phyloP scores from a whole-genome alignment of 2,797 vertebrate genomes.

The Heteromormyrus szaboi region DNA sequence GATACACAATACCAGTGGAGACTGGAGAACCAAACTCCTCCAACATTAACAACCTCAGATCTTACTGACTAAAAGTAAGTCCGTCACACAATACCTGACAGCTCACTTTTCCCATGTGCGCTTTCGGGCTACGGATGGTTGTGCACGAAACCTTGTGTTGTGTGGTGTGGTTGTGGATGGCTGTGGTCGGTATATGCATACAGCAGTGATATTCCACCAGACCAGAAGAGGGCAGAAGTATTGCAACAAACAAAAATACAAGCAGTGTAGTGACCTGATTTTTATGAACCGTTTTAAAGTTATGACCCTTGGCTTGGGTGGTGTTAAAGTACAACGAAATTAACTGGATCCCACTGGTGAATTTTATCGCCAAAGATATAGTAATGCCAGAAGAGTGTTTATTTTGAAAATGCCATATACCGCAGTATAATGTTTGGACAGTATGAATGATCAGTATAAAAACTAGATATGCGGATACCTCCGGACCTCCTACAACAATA shows the following conservation, averaged over 20 bases:
- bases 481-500: background rate
- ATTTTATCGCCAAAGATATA: background rate
- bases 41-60: background rate
- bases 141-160: background rate
- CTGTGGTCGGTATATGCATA: background rate
- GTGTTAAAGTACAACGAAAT: background rate
- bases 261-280: background rate
- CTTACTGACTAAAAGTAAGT: background rate
- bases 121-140: background rate
- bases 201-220: background rate
- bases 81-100: background rate
- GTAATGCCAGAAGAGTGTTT: background rate
- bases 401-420: background rate
- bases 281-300: background rate
- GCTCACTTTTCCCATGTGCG: background rate
- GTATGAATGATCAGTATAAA: background rate
- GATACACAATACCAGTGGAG: background rate
- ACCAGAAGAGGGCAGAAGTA: background rate
- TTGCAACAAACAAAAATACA: background rate
- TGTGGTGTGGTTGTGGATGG: background rate
- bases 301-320: background rate
- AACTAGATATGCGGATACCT: background rate
- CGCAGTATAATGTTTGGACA: background rate
- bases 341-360: background rate
- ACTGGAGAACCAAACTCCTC: background rate